phyloP scores from a whole-genome alignment of 2,888 invertebrate species.

The Thera obeliscata region DNA sequence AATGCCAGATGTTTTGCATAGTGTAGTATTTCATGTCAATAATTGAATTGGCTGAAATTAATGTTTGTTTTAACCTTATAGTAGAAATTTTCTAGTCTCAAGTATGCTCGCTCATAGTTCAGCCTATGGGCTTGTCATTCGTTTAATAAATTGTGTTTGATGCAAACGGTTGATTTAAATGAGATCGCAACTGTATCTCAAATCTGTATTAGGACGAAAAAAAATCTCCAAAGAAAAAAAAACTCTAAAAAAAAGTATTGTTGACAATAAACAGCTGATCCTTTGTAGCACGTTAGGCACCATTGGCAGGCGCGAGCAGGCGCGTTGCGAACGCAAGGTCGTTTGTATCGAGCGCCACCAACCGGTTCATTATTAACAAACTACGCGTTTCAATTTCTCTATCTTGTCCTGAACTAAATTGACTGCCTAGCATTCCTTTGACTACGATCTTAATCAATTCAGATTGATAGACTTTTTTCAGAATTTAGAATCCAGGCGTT shows the following conservation, averaged over 20 bases:
- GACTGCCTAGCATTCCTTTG: slow-evolving; percentile 9
- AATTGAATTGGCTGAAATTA: slow-evolving; percentile 19
- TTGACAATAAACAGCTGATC: slow-evolving; percentile 65
- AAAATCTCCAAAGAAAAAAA: background rate
- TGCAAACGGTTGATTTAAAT: background rate
- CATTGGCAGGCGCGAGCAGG: slow-evolving; percentile 57
- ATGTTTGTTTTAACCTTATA: slow-evolving; percentile 16
- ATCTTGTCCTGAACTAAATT: slow-evolving; percentile 42
- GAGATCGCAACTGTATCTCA: background rate
- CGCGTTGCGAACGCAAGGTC: slow-evolving; percentile 64
- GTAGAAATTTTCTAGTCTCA: slow-evolving; percentile 6
- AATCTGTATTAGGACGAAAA: background rate
- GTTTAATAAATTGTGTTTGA: background rate
- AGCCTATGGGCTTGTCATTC: background rate
- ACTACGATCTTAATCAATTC: background rate
- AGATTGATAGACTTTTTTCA: background rate
- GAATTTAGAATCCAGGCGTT: background rate
- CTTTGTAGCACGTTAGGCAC: slow-evolving; percentile 56
- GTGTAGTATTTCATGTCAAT: slow-evolving; percentile 38
- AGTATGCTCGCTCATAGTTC: background rate
- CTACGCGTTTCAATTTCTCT: slow-evolving; percentile 46
- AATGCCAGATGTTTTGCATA: slow-evolving; percentile 43
- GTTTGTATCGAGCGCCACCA: slow-evolving; percentile 67
- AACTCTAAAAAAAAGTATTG: slow-evolving; percentile 33
- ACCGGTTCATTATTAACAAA: slow-evolving; percentile 66